Evolutionary conservation across 2,797 vertebrate genomes (phyloP).

Genomic region (Chaenodraco wilsoni): DNA sequence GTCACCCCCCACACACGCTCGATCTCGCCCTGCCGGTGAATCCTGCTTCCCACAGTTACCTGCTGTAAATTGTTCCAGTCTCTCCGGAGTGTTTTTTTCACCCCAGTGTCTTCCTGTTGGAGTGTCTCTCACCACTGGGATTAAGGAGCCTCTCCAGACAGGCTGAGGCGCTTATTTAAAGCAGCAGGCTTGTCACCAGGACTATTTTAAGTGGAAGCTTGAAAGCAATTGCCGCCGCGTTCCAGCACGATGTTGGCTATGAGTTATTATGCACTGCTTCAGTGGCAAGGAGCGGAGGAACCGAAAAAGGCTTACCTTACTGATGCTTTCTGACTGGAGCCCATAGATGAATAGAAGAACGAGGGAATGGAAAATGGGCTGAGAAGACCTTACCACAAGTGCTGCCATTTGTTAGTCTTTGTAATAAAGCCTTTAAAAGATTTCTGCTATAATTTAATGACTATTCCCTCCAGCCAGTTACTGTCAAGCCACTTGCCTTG

Average conservation of each 20-base stretch:
- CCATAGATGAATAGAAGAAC: slow-evolving; percentile 61
- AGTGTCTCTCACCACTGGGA: slow-evolving; percentile 82
- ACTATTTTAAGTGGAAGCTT: slow-evolving; percentile 84
- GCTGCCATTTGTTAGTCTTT: slow-evolving; percentile 68
- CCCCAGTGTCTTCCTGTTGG: slow-evolving; percentile 73
- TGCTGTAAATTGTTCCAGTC: slow-evolving; percentile 78
- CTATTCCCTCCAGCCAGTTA: slow-evolving; percentile 62
- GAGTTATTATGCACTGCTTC: slow-evolving; percentile 82
- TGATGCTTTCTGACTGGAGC: slow-evolving; percentile 71
- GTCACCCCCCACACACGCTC: slow-evolving; percentile 31
- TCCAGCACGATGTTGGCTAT: slow-evolving; percentile 74
- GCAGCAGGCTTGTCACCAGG: slow-evolving; percentile 81
- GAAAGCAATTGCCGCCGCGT: slow-evolving; percentile 80
- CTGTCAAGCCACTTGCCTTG: slow-evolving; percentile 58
- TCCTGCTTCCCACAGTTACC: slow-evolving; percentile 73
- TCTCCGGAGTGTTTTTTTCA: slow-evolving; percentile 66
- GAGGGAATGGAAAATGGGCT: slow-evolving; percentile 26
- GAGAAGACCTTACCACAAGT: slow-evolving; percentile 59
- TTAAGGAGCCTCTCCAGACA: slow-evolving; percentile 84
- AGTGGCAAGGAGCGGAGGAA: slow-evolving; percentile 67
- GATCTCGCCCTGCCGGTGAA: slow-evolving; percentile 61
- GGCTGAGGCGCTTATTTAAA: slow-evolving; percentile 84
- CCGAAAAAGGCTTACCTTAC: slow-evolving; percentile 67
- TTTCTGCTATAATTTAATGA: slow-evolving; percentile 66
- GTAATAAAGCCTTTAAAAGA: slow-evolving; percentile 55